Conservation (phyloP, 2,888 invertebrate genomes). For the Timandra comae region DNA sequence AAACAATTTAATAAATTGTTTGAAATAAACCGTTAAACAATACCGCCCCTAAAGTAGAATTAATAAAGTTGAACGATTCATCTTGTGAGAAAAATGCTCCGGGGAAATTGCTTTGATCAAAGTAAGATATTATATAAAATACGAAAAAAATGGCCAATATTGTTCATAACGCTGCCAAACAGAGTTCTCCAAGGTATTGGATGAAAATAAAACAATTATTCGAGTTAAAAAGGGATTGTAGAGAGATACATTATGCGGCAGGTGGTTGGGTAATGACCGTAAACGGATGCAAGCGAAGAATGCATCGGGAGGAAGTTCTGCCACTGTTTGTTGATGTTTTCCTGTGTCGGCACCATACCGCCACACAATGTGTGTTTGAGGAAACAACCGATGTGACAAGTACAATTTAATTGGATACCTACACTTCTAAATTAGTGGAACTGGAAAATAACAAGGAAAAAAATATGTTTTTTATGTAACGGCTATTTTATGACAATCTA, state of each 20-base stretch:
- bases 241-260: slow-evolving; percentile 6
- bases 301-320: slow-evolving; percentile 33
- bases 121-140: slow-evolving; percentile 13
- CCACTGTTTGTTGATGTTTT: slow-evolving; percentile 39
- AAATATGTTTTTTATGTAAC: too few species aligned
- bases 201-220: too few species aligned
- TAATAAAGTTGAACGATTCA: slow-evolving; percentile 17
- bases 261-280: slow-evolving; percentile 20
- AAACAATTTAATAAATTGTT: slow-evolving; percentile 6
- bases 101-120: slow-evolving; percentile 18
- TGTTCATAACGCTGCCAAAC: slow-evolving; percentile 1
- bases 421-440: too few species aligned
- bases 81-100: slow-evolving; percentile 15
- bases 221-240: too few species aligned
- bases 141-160: slow-evolving; percentile 13
- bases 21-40: background rate
- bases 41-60: slow-evolving; percentile 2
- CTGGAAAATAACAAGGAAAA: too few species aligned
- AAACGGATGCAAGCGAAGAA: slow-evolving; percentile 32
- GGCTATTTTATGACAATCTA: too few species aligned
- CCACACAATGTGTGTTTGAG: slow-evolving; percentile 23
- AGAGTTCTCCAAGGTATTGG: too few species aligned
- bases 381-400: slow-evolving; percentile 25
- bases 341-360: slow-evolving; percentile 27
- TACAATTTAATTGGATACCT: too few species aligned